These are phyloP conservation scores for Trichopoda pennipes DNA, from an alignment of 2,888 invertebrate species.

Conservation along the genomic window DNA sequence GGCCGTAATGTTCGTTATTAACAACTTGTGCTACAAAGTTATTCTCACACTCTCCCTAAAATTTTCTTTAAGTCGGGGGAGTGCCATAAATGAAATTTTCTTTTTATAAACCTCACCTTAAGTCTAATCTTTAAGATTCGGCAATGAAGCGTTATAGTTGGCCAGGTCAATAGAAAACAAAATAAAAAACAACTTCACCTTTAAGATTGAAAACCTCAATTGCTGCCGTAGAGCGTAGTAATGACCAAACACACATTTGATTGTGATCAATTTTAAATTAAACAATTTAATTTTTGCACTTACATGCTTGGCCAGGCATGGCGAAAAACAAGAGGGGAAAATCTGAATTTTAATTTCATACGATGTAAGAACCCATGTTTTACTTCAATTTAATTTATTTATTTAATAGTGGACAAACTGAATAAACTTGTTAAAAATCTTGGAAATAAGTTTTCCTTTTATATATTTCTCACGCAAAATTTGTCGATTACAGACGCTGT, in stretches of 20 bases:
- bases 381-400: slow-evolving; percentile 22
- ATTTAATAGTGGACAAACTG: slow-evolving; percentile 13
- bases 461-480: slow-evolving; percentile 66
- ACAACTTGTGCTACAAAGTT: slow-evolving; percentile 55
- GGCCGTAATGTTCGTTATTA: slow-evolving; percentile 46
- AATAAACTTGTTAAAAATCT: slow-evolving; percentile 63
- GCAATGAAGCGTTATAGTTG: slow-evolving; percentile 27
- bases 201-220: slow-evolving; percentile 44
- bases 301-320: slow-evolving; percentile 56
- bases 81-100: slow-evolving; percentile 21
- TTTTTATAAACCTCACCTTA: slow-evolving; percentile 50
- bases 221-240: slow-evolving; percentile 50
- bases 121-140: slow-evolving; percentile 36
- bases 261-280: slow-evolving; percentile 65
- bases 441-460: slow-evolving; percentile 14
- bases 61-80: slow-evolving; percentile 24
- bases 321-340: not conserved
- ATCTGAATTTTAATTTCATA: not conserved
- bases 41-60: slow-evolving; percentile 66
- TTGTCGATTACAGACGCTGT: slow-evolving; percentile 34
- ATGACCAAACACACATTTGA: slow-evolving; percentile 55
- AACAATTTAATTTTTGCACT: slow-evolving; percentile 69
- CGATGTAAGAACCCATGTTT: slow-evolving; percentile 6
- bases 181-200: not conserved
- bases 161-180: too few relatives aligned